A percentile compares a stretch with the other conserved stretches of the same genome.
Evolutionary conservation across 2,113 vertebrate species (phyloP).

Genomic region (Zosterops japonicus): DNA sequence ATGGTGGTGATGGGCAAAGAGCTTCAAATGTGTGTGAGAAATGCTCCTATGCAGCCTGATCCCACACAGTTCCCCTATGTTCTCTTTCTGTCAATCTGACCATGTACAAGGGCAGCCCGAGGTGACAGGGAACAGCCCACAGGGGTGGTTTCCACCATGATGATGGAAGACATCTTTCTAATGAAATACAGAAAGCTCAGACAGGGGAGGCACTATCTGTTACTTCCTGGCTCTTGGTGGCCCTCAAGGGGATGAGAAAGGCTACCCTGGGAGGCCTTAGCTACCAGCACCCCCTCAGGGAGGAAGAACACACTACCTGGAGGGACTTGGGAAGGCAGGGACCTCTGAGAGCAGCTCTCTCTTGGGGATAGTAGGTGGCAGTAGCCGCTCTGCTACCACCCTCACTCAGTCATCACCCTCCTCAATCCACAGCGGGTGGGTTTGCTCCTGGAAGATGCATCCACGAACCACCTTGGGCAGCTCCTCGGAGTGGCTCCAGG

Average conservation of each 20-base stretch:
- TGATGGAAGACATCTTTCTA: neutral
- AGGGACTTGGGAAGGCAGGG: neutral
- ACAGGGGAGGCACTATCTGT: accelerated
- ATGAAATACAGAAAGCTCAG: neutral
- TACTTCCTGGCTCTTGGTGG: neutral
- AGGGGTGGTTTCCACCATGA: neutral
- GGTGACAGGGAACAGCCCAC: neutral
- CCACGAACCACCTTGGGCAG: conserved; percentile 75
- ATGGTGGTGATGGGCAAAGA: neutral
- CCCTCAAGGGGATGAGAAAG: neutral
- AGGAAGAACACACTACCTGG: neutral
- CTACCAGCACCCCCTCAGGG: neutral
- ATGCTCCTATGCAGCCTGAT: neutral
- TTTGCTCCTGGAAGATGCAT: conserved; percentile 78
- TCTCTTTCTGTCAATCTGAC: neutral
- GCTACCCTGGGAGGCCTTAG: neutral
- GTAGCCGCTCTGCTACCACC: neutral
- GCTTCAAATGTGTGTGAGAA: neutral
- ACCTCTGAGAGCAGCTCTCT: neutral
- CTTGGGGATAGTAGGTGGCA: neutral
- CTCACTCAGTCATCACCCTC: neutral
- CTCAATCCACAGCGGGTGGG: conserved; percentile 74
- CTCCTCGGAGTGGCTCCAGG: conserved; percentile 68
- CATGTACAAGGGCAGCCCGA: neutral
- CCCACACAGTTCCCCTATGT: neutral